Conservation (phyloP, 1,140 invertebrate genomes). For the Himalopsyche phryganea region DNA sequence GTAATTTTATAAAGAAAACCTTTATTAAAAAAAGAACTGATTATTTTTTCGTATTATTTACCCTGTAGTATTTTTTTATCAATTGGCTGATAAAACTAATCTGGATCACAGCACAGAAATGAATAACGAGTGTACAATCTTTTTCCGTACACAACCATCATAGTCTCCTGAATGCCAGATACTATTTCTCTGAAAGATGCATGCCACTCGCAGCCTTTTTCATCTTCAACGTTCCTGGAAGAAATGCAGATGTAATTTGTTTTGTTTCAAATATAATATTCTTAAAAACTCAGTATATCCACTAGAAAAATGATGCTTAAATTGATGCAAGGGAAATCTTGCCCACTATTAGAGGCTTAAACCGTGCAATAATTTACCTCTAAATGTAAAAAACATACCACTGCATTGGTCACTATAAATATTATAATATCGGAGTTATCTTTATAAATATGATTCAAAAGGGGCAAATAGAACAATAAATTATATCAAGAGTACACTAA, state of each 20-base stretch:
- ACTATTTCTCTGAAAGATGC: constrained; percentile 40
- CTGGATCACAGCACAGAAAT: constrained; percentile 10
- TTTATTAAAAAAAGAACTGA: too few relatives aligned
- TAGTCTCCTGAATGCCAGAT: constrained; percentile 45
- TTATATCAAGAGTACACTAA: too few relatives aligned
- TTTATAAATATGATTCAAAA: too few relatives aligned
- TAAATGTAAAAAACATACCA: too few relatives aligned
- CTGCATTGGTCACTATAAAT: too few relatives aligned
- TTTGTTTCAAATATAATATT: background rate
- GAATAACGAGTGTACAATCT: constrained; percentile 32
- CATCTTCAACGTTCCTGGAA: constrained; percentile 11
- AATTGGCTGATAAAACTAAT: too few relatives aligned
- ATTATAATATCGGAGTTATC: too few relatives aligned
- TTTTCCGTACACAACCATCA: constrained; percentile 48
- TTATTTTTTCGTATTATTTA: too few relatives aligned
- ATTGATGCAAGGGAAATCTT: background rate
- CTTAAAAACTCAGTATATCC: background rate
- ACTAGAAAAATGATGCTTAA: constrained; percentile 5
- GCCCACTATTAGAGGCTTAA: background rate
- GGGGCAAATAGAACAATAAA: too few relatives aligned
- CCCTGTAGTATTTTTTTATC: too few relatives aligned
- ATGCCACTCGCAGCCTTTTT: constrained; percentile 38
- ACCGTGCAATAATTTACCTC: too few relatives aligned
- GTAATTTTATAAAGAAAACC: too few relatives aligned
- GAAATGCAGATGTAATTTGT: background rate